phyloP scores from a whole-genome alignment of 1,140 invertebrate species.

The Cyphomyrmex costatus region DNA sequence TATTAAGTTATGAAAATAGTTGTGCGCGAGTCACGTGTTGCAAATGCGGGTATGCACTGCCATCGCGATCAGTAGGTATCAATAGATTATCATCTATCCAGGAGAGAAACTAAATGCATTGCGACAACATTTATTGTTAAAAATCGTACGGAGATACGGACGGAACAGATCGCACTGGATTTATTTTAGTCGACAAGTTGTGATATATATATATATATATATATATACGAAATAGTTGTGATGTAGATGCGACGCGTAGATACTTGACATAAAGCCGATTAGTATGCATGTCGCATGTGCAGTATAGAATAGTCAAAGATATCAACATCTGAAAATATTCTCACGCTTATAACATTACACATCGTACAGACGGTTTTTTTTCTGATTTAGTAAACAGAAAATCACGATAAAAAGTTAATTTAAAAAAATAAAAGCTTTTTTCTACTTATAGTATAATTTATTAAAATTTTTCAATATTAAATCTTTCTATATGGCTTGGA shows the following conservation, averaged over 20 bases:
- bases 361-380: not conserved
- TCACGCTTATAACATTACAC: slow-evolving; percentile 1
- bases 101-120: not conserved
- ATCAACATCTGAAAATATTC: slow-evolving; percentile 35
- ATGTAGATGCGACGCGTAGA: slow-evolving; percentile 22
- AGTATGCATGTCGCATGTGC: slow-evolving; percentile 8
- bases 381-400: not conserved
- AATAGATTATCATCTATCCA: not conserved
- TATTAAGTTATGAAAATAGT: slow-evolving; percentile 56
- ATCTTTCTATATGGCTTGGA: not conserved
- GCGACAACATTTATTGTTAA: not conserved
- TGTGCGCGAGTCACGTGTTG: slow-evolving; percentile 20
- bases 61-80: slow-evolving; percentile 58
- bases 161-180: not conserved
- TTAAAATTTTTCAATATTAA: not conserved
- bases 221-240: slow-evolving; percentile 6
- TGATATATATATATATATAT: too few species aligned
- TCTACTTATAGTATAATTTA: not conserved
- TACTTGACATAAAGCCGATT: slow-evolving; percentile 36
- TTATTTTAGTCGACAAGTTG: slow-evolving; percentile 23
- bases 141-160: not conserved
- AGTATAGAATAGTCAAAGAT: not conserved
- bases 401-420: not conserved
- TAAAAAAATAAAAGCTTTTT: not conserved
- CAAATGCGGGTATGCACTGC: slow-evolving; percentile 38